Conservation (phyloP, 2,113 vertebrate genomes). For the Cyphomyrus plagiostoma region DNA sequence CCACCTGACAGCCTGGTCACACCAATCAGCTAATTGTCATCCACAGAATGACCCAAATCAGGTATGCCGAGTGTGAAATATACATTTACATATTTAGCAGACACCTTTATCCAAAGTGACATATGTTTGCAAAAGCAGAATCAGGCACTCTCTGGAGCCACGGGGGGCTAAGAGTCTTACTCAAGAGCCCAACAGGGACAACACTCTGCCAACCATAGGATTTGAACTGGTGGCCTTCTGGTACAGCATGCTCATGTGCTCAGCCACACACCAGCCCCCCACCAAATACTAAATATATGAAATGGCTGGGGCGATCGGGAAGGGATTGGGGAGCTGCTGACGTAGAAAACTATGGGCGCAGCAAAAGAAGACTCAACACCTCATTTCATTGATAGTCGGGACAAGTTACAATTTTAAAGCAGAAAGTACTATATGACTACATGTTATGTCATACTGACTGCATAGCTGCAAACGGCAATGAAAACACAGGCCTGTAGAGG, state of each 20-base stretch:
- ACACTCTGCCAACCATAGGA: neutral
- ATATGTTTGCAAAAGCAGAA: neutral
- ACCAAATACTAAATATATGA: neutral
- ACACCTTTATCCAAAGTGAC: neutral
- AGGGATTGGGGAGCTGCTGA: neutral
- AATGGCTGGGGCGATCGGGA: neutral
- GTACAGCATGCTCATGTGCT: neutral
- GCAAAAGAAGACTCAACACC: neutral
- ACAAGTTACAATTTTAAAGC: neutral
- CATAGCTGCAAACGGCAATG: neutral
- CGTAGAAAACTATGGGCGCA: neutral
- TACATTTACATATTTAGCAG: neutral
- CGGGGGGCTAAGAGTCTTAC: neutral
- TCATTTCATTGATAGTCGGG: neutral
- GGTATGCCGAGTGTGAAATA: neutral
- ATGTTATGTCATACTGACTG: neutral
- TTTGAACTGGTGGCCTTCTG: neutral
- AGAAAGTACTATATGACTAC: neutral
- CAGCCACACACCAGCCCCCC: neutral
- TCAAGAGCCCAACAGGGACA: neutral
- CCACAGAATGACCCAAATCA: neutral
- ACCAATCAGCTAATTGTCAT: neutral
- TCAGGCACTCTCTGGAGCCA: neutral
- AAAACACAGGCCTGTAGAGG: neutral
- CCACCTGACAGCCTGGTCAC: neutral